Evolutionary conservation across 2,113 vertebrate genomes (phyloP).

Genomic region (Eulacestoma nigropectus): DNA sequence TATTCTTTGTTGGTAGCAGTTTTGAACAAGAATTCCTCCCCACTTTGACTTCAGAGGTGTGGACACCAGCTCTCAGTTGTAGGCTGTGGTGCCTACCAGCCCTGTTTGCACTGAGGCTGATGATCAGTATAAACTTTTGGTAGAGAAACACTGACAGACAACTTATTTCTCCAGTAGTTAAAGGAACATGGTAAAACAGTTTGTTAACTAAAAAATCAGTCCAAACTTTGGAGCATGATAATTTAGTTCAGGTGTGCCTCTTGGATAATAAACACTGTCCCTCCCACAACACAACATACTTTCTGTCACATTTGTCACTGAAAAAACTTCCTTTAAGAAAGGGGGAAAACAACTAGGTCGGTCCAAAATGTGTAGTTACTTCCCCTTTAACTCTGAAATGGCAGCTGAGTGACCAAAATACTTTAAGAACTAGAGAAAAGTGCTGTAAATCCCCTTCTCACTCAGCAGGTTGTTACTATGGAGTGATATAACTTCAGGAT

Average conservation of each 20-base stretch:
- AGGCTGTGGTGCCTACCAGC: background rate
- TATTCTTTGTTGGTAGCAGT: background rate
- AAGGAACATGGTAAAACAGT: background rate
- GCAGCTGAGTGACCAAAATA: background rate
- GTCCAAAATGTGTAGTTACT: background rate
- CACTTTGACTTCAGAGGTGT: background rate
- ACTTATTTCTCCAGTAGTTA: background rate
- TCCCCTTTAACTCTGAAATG: background rate
- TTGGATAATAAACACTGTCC: background rate
- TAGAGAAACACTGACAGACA: background rate
- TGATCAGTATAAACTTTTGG: background rate
- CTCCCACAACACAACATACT: background rate
- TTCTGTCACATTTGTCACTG: background rate
- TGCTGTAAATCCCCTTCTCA: background rate
- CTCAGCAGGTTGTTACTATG: slow-evolving; percentile 9
- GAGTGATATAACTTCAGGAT: background rate
- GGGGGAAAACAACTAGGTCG: background rate
- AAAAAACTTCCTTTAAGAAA: background rate
- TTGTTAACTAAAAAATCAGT: background rate
- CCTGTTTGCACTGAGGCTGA: background rate
- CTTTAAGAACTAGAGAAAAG: background rate
- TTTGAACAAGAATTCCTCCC: background rate
- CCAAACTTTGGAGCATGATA: background rate
- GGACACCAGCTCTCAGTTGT: background rate
- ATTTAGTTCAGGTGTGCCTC: slow-evolving; percentile 31